Conservation (phyloP, 2,113 vertebrate genomes). For the Tretioscincus oriximinensis region DNA sequence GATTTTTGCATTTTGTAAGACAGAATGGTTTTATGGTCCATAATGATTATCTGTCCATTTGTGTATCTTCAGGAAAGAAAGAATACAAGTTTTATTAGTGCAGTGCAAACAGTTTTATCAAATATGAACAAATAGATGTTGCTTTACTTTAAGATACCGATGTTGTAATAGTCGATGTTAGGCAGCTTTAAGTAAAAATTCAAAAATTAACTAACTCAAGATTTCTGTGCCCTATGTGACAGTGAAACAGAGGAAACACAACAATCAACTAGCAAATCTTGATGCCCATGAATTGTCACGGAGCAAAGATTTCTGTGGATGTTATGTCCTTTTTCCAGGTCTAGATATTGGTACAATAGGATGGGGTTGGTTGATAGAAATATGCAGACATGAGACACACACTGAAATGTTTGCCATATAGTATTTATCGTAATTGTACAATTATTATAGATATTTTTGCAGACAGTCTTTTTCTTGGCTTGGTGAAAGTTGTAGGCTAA, state of each 20-base stretch:
- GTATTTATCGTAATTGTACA: neutral
- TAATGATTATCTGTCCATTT: neutral
- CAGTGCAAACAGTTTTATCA: no score
- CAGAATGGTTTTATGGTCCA: slow-evolving; percentile 4
- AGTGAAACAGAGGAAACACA: neutral
- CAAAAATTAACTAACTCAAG: neutral
- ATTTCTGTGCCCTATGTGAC: neutral
- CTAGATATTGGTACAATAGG: no score
- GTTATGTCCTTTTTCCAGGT: neutral
- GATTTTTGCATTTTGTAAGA: neutral
- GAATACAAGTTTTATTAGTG: neutral
- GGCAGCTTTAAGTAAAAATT: neutral
- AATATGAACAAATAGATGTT: neutral
- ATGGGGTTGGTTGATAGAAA: no score
- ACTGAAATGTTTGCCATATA: slow-evolving; percentile 27
- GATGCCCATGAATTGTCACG: no score
- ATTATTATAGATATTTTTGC: slow-evolving; percentile 3
- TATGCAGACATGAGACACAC: neutral
- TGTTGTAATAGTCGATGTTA: neutral
- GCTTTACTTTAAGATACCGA: neutral
- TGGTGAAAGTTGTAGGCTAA: neutral
- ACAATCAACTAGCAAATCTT: neutral
- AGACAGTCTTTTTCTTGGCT: slow-evolving; percentile 20
- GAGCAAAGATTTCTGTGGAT: neutral
- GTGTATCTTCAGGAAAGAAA: no score